Evolutionary conservation across 1,140 invertebrate species (phyloP).

Genomic region (Oryctes rhinoceros): DNA sequence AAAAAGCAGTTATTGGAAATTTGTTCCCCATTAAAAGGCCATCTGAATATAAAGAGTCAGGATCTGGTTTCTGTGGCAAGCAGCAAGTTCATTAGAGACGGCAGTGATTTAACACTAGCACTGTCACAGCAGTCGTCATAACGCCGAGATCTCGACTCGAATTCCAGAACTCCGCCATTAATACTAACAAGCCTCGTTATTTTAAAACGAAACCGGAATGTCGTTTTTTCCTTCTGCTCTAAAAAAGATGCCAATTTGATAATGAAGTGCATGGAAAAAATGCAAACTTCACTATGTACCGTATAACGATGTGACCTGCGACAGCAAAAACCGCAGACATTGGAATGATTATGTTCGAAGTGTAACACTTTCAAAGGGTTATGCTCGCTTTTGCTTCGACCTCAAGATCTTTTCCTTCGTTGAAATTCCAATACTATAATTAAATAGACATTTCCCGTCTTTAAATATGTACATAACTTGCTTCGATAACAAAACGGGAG

Average conservation of each 20-base stretch:
- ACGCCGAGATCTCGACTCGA: slow-evolving; percentile 41
- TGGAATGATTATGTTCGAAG: not conserved
- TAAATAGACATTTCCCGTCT: not conserved
- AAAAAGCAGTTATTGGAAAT: slow-evolving; percentile 38
- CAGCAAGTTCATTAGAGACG: slow-evolving; percentile 39
- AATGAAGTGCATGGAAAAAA: slow-evolving; percentile 39
- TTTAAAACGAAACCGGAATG: slow-evolving; percentile 48
- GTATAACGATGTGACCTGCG: slow-evolving; percentile 29
- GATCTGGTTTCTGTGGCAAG: slow-evolving; percentile 41
- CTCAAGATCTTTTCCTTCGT: not conserved
- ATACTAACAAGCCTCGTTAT: slow-evolving; percentile 51
- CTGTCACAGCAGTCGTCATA: slow-evolving; percentile 40
- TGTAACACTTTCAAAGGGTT: not conserved
- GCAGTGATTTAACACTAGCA: slow-evolving; percentile 38
- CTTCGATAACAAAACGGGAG: not conserved
- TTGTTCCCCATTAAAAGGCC: slow-evolving; percentile 26
- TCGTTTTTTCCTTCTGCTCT: slow-evolving; percentile 27
- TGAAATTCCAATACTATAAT: not conserved
- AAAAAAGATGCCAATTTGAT: slow-evolving; percentile 41
- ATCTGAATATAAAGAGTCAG: slow-evolving; percentile 38
- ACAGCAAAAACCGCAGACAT: slow-evolving; percentile 20
- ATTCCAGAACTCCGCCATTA: slow-evolving; percentile 49
- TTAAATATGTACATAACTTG: too few species aligned
- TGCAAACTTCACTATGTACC: slow-evolving; percentile 9
- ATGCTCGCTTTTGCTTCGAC: not conserved